These are phyloP conservation scores for Thunnus maccoyii DNA, from an alignment of 2,113 vertebrate species.

Conservation along the genomic window DNA sequence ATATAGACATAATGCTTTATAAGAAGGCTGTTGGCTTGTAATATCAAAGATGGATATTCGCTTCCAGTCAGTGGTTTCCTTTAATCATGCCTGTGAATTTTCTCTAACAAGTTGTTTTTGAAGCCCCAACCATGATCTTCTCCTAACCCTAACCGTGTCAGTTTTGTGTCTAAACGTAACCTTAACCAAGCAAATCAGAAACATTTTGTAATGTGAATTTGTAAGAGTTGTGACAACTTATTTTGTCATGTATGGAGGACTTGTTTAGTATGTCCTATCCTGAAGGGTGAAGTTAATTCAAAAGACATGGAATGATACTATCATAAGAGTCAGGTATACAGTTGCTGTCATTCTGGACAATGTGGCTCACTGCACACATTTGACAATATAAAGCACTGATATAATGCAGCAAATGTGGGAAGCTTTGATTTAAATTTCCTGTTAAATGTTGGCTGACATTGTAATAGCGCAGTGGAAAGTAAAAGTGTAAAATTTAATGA, in stretches of 20 bases:
- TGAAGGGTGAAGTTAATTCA: background rate
- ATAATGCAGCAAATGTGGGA: constrained; percentile 2
- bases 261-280: no score
- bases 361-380: background rate
- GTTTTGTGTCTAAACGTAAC: no score
- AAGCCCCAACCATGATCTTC: background rate
- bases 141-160: background rate
- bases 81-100: background rate
- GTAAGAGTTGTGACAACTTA: no score
- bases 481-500: background rate
- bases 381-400: background rate
- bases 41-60: no score
- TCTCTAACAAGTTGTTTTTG: no score
- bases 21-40: no score
- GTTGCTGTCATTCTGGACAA: background rate
- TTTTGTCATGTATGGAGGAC: no score
- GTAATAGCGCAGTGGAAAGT: background rate
- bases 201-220: background rate
- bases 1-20: no score
- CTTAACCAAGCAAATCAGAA: background rate
- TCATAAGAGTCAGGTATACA: background rate
- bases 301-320: background rate
- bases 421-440: background rate
- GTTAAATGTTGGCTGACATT: background rate
- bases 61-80: background rate